A percentile compares a stretch with the other conserved stretches of the same genome.
Conservation (phyloP, 2,113 vertebrate species). For the Piaya cayana region DNA sequence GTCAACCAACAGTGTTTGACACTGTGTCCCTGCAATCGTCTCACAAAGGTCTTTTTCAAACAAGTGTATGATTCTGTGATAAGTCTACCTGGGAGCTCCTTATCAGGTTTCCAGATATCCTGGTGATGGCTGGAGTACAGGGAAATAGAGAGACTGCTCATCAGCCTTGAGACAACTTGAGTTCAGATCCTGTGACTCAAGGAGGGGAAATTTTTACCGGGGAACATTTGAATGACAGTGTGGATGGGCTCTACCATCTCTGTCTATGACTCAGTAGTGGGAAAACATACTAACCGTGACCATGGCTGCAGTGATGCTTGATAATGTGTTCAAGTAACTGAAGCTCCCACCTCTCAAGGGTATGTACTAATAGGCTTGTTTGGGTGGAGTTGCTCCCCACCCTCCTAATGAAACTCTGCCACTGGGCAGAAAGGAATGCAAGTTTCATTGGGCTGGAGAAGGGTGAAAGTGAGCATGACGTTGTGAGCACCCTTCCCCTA, state of each 20-base stretch:
- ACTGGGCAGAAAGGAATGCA: slow-evolving; percentile 21
- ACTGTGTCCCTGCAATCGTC: not conserved
- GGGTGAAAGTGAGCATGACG: slow-evolving; percentile 12
- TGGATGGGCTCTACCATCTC: not conserved
- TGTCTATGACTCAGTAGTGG: not conserved
- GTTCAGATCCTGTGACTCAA: not conserved
- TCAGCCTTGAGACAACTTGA: not conserved
- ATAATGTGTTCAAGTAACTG: not conserved
- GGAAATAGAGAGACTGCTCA: accelerated
- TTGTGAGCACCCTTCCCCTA: not conserved
- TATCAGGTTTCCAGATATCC: not conserved
- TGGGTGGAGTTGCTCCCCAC: slow-evolving; percentile 50
- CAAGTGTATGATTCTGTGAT: no score
- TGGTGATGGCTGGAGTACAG: not conserved
- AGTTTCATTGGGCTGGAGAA: slow-evolving; percentile 1
- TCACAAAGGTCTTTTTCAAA: not conserved
- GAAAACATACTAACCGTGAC: not conserved
- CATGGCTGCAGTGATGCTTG: not conserved
- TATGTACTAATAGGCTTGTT: not conserved
- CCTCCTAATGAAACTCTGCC: slow-evolving; percentile 43
- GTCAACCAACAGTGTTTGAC: not conserved
- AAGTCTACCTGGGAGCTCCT: not conserved
- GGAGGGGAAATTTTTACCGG: not conserved
- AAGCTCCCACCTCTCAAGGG: not conserved
- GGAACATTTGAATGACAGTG: not conserved